Percentiles rank a stretch among this genome's conserved stretches.
phyloP scores from a whole-genome alignment of 2,888 invertebrate genomes.

The Ennomos erosarius region DNA sequence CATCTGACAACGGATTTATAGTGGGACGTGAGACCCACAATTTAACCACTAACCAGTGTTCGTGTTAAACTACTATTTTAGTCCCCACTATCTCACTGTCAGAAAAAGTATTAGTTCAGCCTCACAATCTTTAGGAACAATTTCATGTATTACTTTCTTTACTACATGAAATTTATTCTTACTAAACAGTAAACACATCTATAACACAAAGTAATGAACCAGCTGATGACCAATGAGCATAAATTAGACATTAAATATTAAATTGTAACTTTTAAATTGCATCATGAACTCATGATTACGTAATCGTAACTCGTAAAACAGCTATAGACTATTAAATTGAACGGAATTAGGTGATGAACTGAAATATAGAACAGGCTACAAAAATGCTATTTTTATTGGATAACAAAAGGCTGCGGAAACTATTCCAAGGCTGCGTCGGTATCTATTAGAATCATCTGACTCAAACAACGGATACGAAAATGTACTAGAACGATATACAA shows the following conservation, averaged over 20 bases:
- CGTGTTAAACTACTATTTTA: slow-evolving; percentile 39
- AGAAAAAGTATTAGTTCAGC: slow-evolving; percentile 28
- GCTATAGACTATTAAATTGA: slow-evolving; percentile 58
- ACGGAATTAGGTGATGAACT: slow-evolving; percentile 48
- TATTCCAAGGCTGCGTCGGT: slow-evolving; percentile 23
- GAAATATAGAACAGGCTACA: slow-evolving; percentile 38
- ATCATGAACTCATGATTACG: slow-evolving; percentile 44
- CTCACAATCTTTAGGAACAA: slow-evolving; percentile 7
- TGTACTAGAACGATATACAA: background rate
- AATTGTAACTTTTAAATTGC: slow-evolving; percentile 44
- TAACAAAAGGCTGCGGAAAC: slow-evolving; percentile 34
- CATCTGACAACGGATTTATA: slow-evolving; percentile 54
- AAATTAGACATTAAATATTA: slow-evolving; percentile 38
- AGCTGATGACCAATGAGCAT: slow-evolving; percentile 34
- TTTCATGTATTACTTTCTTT: background rate
- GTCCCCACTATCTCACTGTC: slow-evolving; percentile 40
- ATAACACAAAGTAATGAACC: slow-evolving; percentile 36
- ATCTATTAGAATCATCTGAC: slow-evolving; percentile 6
- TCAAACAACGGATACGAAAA: background rate
- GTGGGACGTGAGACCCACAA: slow-evolving; percentile 42
- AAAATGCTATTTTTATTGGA: slow-evolving; percentile 33
- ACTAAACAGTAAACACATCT: slow-evolving; percentile 12
- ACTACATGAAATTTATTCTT: no score
- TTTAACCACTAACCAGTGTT: slow-evolving; percentile 41
- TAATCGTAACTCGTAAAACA: slow-evolving; percentile 54